phyloP scores from a whole-genome alignment of 2,113 vertebrate species.

The Oreotrochilus melanogaster region DNA sequence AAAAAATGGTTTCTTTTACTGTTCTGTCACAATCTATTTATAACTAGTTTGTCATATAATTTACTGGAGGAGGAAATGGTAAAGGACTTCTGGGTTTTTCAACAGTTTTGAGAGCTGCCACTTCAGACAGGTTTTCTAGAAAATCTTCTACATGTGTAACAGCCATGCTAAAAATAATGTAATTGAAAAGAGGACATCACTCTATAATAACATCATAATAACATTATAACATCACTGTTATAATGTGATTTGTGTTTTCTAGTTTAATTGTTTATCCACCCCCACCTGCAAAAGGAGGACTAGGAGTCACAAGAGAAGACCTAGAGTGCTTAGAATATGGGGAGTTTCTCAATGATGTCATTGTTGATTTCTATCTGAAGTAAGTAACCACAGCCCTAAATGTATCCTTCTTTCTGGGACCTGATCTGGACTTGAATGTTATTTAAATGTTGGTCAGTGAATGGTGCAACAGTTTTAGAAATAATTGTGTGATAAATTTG shows the following conservation, averaged over 20 bases:
- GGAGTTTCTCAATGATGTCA: conserved; percentile 98
- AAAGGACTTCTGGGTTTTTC: neutral
- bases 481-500: neutral
- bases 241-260: conserved; percentile 19
- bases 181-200: neutral
- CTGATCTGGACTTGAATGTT: neutral
- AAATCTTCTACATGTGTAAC: neutral
- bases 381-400: conserved; percentile 70
- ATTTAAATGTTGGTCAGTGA: neutral
- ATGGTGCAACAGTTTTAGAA: neutral
- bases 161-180: neutral
- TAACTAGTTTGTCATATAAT: neutral
- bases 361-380: conserved; percentile 99
- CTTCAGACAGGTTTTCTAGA: neutral
- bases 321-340: conserved; percentile 93
- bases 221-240: neutral
- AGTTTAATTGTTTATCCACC: conserved; percentile 97
- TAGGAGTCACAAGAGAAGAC: conserved; percentile 95
- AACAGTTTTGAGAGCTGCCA: neutral
- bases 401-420: neutral
- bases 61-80: neutral
- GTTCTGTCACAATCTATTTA: neutral
- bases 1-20: neutral
- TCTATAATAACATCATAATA: too few species aligned
- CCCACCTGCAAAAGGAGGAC: conserved; percentile 92